phyloP scores from a whole-genome alignment of 53 echinoderm and acorn worm species.

The Patiria pectinifera region DNA sequence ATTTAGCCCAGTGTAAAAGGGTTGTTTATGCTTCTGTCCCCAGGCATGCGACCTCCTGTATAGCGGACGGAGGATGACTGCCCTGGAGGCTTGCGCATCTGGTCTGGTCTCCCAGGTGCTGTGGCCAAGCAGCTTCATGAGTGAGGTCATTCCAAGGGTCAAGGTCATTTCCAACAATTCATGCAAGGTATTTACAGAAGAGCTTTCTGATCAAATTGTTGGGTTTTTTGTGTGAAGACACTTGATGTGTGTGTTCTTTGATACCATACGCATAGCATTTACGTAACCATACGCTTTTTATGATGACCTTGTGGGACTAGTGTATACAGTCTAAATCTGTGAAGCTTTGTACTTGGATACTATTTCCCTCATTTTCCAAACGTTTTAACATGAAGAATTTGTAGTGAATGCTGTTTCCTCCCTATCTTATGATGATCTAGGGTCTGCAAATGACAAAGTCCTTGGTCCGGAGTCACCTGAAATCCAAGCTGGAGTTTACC shows the following conservation, averaged over 20 bases:
- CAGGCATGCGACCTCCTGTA: constrained; percentile 97
- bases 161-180: constrained; percentile 81
- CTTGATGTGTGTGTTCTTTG: too few relatives aligned
- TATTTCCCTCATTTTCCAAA: neutral
- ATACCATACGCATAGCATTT: too few relatives aligned
- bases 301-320: too few relatives aligned
- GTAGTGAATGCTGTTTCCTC: too few relatives aligned
- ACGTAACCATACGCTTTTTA: too few relatives aligned
- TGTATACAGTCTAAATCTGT: too few relatives aligned
- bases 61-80: constrained; percentile 94
- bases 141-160: constrained; percentile 92
- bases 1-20: too few relatives aligned
- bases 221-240: too few relatives aligned
- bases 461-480: constrained; percentile 80
- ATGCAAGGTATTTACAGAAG: constrained; percentile 71
- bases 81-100: constrained; percentile 88
- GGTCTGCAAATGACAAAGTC: constrained; percentile 82
- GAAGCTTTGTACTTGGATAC: too few relatives aligned
- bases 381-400: neutral
- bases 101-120: constrained; percentile 97
- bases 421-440: constrained; percentile 22
- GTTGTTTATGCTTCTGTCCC: neutral
- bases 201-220: too few relatives aligned
- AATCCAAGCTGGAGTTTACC: constrained; percentile 90
- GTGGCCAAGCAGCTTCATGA: constrained; percentile 98